Evolutionary conservation across 2,888 invertebrate species (phyloP).

Genomic region (Meiosimyza decipiens): DNA sequence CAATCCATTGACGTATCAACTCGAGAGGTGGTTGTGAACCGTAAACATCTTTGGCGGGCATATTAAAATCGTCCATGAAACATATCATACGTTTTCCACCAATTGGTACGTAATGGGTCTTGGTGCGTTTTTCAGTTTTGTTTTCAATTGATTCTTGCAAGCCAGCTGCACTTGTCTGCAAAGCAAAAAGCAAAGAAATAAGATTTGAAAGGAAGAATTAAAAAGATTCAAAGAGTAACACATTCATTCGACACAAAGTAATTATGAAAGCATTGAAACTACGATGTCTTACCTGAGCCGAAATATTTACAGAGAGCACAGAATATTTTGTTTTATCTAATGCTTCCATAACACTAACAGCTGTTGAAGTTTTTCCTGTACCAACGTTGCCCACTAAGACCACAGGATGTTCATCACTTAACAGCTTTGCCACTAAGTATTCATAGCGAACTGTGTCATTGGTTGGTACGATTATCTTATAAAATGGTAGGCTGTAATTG

Average conservation of each 20-base stretch:
- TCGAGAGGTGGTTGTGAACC: constrained; percentile 92
- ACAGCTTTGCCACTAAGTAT: constrained; percentile 75
- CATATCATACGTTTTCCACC: constrained; percentile 86
- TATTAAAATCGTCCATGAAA: constrained; percentile 93
- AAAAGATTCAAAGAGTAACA: not conserved
- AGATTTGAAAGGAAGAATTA: not conserved
- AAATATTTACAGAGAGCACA: constrained; percentile 84
- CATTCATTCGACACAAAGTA: no score
- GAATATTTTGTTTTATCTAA: constrained; percentile 72
- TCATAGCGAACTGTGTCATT: constrained; percentile 89
- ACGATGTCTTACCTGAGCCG: constrained; percentile 73
- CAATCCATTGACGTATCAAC: constrained; percentile 85
- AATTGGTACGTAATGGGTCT: constrained; percentile 82
- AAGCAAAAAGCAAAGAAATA: not conserved
- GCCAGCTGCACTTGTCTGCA: constrained; percentile 82
- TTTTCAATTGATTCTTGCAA: constrained; percentile 88
- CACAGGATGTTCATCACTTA: constrained; percentile 76
- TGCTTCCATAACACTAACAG: constrained; percentile 73
- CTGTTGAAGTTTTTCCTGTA: constrained; percentile 87
- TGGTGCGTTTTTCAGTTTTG: constrained; percentile 88
- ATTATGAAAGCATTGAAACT: no score
- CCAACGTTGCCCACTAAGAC: constrained; percentile 86
- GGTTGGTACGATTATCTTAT: constrained; percentile 87
- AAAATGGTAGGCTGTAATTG: constrained; percentile 76
- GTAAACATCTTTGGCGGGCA: constrained; percentile 89